These are phyloP conservation scores for Pangasianodon hypophthalmus DNA, from an alignment of 2,113 vertebrate species.

Conservation along the genomic window DNA sequence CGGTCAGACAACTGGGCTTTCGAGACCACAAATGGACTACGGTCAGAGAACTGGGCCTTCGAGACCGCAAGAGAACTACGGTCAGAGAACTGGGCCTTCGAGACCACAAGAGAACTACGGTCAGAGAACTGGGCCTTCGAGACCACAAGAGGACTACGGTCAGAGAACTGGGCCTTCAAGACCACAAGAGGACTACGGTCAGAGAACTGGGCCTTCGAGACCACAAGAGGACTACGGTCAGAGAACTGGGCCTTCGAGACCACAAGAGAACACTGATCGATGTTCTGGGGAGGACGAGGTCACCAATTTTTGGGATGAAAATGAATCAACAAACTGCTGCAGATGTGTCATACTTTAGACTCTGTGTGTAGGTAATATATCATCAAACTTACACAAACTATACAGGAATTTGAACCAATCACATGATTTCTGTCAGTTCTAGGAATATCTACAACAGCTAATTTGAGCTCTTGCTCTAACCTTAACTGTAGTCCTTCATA, in stretches of 20 bases:
- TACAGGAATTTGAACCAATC: neutral
- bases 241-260: neutral
- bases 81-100: neutral
- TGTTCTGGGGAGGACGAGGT: neutral
- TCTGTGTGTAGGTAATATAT: neutral
- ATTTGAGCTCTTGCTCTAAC: neutral
- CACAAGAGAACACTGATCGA: neutral
- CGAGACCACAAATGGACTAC: neutral
- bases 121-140: neutral
- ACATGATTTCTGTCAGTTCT: neutral
- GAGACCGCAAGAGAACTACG: neutral
- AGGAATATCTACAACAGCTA: neutral
- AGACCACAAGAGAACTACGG: neutral
- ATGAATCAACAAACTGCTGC: conserved; percentile 6
- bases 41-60: neutral
- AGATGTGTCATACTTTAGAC: conserved; percentile 12
- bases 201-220: neutral
- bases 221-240: neutral
- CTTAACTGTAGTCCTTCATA: neutral
- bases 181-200: neutral
- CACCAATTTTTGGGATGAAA: neutral
- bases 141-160: neutral
- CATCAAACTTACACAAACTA: neutral
- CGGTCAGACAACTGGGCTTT: neutral
- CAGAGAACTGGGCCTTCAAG: neutral